phyloP scores from a whole-genome alignment of 1,140 invertebrate species.

The Cotesia glomerata region DNA sequence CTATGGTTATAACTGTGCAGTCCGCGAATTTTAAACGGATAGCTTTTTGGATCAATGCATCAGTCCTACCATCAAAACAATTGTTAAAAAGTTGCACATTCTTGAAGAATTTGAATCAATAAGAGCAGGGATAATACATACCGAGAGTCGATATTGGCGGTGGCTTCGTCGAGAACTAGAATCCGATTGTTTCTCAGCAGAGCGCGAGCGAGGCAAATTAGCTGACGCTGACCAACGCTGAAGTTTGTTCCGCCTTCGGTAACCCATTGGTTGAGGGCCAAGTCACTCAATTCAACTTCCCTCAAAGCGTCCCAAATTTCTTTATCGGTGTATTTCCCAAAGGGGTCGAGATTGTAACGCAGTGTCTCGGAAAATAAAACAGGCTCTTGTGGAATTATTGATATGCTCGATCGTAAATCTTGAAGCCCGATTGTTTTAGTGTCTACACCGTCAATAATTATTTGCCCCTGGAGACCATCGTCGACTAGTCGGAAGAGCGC shows the following conservation, averaged over 20 bases:
- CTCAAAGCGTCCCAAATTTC: conserved; percentile 63
- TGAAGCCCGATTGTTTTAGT: conserved; percentile 70
- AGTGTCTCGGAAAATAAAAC: conserved; percentile 80
- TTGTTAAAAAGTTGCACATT: background rate
- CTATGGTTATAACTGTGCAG: conserved; percentile 73
- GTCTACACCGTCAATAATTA: conserved; percentile 74
- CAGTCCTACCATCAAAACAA: conserved; percentile 57
- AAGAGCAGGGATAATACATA: conserved; percentile 61
- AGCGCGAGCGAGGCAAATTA: conserved; percentile 84
- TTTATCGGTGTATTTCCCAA: conserved; percentile 71
- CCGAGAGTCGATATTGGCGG: conserved; percentile 75
- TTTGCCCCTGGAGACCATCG: conserved; percentile 49
- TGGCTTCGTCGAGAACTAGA: conserved; percentile 74
- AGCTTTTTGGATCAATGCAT: conserved; percentile 66
- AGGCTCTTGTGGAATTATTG: conserved; percentile 86
- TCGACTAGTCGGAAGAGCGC: conserved; percentile 73
- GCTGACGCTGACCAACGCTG: conserved; percentile 83
- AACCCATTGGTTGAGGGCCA: conserved; percentile 69
- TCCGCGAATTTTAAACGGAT: conserved; percentile 64
- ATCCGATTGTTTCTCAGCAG: conserved; percentile 79
- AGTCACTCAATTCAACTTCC: conserved; percentile 67
- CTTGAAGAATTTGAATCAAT: too few relatives aligned
- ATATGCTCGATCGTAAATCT: conserved; percentile 76
- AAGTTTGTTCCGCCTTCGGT: conserved; percentile 80
- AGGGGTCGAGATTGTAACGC: conserved; percentile 86